Evolutionary conservation across 1,140 invertebrate species (phyloP).

Genomic region (Subanguina moxae): DNA sequence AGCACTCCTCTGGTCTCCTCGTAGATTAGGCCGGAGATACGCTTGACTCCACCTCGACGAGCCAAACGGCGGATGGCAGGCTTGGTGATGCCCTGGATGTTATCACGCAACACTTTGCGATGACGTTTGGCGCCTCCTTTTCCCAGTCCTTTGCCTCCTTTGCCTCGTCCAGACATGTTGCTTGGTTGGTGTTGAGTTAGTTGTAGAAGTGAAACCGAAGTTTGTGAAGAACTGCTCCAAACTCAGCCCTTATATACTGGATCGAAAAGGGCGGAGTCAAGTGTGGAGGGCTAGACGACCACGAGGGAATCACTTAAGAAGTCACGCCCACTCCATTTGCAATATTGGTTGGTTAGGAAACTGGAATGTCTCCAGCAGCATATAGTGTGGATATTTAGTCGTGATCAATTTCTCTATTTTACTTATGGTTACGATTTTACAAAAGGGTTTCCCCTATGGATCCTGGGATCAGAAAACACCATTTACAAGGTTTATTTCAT

Average conservation of each 20-base stretch:
- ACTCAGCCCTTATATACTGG: background rate
- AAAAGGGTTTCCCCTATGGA: too few relatives aligned
- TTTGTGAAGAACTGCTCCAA: background rate
- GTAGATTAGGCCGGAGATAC: conserved; percentile 72
- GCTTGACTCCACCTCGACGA: conserved; percentile 72
- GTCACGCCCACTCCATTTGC: background rate
- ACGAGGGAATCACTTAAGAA: conserved; percentile 4
- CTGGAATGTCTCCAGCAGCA: too few relatives aligned
- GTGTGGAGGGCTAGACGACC: background rate
- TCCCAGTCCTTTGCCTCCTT: conserved; percentile 69
- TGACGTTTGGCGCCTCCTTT: conserved; percentile 71
- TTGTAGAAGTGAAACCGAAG: background rate
- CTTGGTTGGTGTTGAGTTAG: background rate
- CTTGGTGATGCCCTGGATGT: conserved; percentile 69
- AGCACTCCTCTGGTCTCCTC: conserved; percentile 61
- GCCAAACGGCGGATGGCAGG: conserved; percentile 69
- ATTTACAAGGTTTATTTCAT: too few relatives aligned
- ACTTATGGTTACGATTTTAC: too few relatives aligned
- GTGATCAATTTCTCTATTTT: too few relatives aligned
- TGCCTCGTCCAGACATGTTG: conserved; percentile 64
- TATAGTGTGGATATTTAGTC: too few relatives aligned
- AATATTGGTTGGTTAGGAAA: background rate
- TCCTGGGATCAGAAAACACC: too few relatives aligned
- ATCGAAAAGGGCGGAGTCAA: background rate
- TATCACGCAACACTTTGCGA: conserved; percentile 68